These are phyloP conservation scores for Scolopax bukidnonensis DNA, from an alignment of 2,797 vertebrate genomes.

Conservation along the genomic window DNA sequence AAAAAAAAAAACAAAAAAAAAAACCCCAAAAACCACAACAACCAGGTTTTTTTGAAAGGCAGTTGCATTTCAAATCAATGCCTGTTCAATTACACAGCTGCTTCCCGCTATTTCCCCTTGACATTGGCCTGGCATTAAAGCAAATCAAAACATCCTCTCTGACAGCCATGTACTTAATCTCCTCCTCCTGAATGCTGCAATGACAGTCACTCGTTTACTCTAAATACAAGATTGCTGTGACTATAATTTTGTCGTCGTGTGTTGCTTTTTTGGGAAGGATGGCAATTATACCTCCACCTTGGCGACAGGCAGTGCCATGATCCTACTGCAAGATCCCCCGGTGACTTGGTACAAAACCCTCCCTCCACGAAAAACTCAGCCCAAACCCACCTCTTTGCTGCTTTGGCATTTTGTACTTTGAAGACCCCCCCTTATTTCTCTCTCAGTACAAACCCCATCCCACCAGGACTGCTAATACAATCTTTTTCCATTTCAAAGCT, in stretches of 20 bases:
- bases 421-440: neutral
- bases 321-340: neutral
- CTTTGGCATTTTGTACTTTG: neutral
- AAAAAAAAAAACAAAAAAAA: neutral
- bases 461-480: neutral
- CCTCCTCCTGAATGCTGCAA: neutral
- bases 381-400: neutral
- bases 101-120: neutral
- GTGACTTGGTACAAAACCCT: accelerated
- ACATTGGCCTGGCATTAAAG: neutral
- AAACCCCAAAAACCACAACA: too few species aligned
- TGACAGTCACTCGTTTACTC: conserved; percentile 20
- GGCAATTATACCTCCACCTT: neutral
- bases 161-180: neutral
- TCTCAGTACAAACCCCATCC: neutral
- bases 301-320: neutral
- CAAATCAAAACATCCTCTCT: neutral
- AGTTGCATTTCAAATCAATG: neutral
- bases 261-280: conserved; percentile 29
- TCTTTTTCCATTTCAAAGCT: neutral
- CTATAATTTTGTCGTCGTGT: neutral
- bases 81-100: neutral
- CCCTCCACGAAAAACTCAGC: neutral
- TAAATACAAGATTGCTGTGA: neutral
- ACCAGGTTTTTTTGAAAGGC: neutral